These are phyloP conservation scores for Holacanthus passer DNA, from an alignment of 2,113 vertebrate species.

Conservation along the genomic window DNA sequence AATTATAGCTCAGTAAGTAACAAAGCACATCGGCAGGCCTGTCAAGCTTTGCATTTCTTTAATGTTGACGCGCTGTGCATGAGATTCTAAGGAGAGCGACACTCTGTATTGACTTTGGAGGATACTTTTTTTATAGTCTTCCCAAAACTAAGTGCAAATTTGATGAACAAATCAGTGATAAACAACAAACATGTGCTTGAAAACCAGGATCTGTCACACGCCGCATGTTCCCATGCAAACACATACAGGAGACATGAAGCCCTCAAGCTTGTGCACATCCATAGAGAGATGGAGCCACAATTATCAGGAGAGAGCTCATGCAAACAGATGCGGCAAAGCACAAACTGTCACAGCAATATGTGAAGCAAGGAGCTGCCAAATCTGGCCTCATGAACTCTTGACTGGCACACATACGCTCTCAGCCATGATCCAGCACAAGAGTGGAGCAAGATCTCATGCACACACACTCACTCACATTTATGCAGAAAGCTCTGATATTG, in stretches of 20 bases:
- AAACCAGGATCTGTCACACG: slow-evolving; percentile 17
- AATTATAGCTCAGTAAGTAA: too few relatives aligned
- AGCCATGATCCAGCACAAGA: slow-evolving; percentile 5
- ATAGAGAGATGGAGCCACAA: slow-evolving; percentile 8
- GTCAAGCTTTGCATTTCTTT: too few relatives aligned
- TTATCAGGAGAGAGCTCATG: slow-evolving; percentile 40
- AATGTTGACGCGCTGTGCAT: too few relatives aligned
- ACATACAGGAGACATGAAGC: slow-evolving; percentile 18
- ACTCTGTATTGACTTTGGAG: too few relatives aligned
- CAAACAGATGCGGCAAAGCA: slow-evolving; percentile 48
- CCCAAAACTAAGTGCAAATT: too few relatives aligned
- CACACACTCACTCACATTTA: slow-evolving; percentile 11
- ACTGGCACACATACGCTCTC: slow-evolving; percentile 27
- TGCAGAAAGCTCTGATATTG: background rate
- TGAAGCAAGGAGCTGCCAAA: slow-evolving; percentile 44
- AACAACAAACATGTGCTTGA: background rate
- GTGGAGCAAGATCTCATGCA: background rate
- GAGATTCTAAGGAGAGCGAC: too few relatives aligned
- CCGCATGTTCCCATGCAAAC: slow-evolving; percentile 20
- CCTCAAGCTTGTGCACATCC: slow-evolving; percentile 39
- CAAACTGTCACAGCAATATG: slow-evolving; percentile 45
- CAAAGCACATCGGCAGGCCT: too few relatives aligned
- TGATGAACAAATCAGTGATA: too few relatives aligned
- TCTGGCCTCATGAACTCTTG: slow-evolving; percentile 38
- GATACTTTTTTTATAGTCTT: too few relatives aligned